These are phyloP conservation scores for Porites lobata DNA, from an alignment of 92 coral and sea anemone genomes.

Conservation along the genomic window DNA sequence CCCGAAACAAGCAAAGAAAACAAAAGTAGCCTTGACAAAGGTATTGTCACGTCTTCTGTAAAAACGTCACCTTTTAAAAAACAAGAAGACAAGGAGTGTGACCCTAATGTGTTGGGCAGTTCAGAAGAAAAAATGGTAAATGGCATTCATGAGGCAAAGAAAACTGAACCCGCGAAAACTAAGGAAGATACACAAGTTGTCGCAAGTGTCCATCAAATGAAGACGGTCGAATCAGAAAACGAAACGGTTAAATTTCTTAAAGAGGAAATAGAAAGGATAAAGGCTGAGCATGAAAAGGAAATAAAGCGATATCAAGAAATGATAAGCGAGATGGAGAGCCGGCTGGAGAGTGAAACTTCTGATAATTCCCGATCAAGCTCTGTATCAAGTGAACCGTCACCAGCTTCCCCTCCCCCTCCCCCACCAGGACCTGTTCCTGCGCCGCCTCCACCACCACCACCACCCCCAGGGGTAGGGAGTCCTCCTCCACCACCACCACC, in stretches of 20 bases:
- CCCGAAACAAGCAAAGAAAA: slow-evolving; percentile 8
- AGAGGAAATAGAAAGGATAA: slow-evolving; percentile 76
- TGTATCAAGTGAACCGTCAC: slow-evolving; percentile 37
- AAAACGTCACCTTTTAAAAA: slow-evolving; percentile 27
- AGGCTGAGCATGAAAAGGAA: slow-evolving; percentile 70
- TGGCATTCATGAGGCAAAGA: slow-evolving; percentile 36
- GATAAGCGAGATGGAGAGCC: slow-evolving; percentile 74
- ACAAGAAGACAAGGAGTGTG: slow-evolving; percentile 13
- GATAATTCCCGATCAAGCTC: slow-evolving; percentile 55
- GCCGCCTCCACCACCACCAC: slow-evolving; percentile 77
- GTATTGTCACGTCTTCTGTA: slow-evolving; percentile 12
- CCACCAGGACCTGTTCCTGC: slow-evolving; percentile 78
- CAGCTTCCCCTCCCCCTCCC: slow-evolving; percentile 67
- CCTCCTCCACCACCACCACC: slow-evolving; percentile 80
- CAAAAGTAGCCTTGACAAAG: background rate
- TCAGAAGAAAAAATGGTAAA: slow-evolving; percentile 16
- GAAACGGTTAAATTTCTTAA: slow-evolving; percentile 63
- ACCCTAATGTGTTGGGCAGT: background rate
- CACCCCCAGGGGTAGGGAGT: slow-evolving; percentile 5
- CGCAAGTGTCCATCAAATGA: background rate
- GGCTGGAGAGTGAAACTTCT: slow-evolving; percentile 56
- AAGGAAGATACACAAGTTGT: background rate
- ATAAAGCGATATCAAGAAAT: slow-evolving; percentile 74
- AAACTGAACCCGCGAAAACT: slow-evolving; percentile 3
- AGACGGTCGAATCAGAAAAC: background rate